Base-by-base conservation (phyloP, 2,888 invertebrate species). In the Falcaria lacertinaria region DNA sequence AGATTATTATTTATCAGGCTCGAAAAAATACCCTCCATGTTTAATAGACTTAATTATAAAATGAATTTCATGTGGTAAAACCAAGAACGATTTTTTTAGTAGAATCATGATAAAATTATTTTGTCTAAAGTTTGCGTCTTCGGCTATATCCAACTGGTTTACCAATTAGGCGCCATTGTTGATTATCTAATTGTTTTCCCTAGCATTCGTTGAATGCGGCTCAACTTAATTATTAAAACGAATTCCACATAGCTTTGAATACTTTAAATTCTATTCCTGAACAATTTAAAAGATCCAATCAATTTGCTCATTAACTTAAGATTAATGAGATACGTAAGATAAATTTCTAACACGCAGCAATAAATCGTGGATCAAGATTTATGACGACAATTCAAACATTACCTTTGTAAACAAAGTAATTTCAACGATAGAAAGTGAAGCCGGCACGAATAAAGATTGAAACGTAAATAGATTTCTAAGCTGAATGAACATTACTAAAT, bases 401-500 rank as follows among this genome's bases (percentile, higher is more conserved):
- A 34, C 15, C 15, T 34, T 15, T 28, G 28, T 28, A 45, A 50
- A 43, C 34, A 19, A 42, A 37, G 34, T 34, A 28, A 33, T 36
- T 33, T 41, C 36, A 41, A 42, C 11, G 28, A 28, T 46, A 55
- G 52, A 65, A 60, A 64, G 55, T 59, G 50, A 60, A 49, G 54
- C 42, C 28, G 55, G 59, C 48, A 55, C 50, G 52, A 60, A 55
- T 62, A 64, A 58, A 52, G 46, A 42, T 51, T 48, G 40, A 41
- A 51, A 65, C 57, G 57, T 53, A 72, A 74, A 73, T 68, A 73
- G 63, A 60, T 57, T 55, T 60, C 55, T 57, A 64, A 68, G 67
- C 66, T 57, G 60, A 64, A 64, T 65, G 63, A 67, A 63, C 57
- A 57, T 54, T 52, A 71, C 70, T 74, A 73, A 70, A 71, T 74